A percentile compares a stretch with the other conserved stretches of the same genome.
These are phyloP conservation scores for Nylanderia fulva DNA, from an alignment of 1,140 invertebrate species.

Conservation along the genomic window DNA sequence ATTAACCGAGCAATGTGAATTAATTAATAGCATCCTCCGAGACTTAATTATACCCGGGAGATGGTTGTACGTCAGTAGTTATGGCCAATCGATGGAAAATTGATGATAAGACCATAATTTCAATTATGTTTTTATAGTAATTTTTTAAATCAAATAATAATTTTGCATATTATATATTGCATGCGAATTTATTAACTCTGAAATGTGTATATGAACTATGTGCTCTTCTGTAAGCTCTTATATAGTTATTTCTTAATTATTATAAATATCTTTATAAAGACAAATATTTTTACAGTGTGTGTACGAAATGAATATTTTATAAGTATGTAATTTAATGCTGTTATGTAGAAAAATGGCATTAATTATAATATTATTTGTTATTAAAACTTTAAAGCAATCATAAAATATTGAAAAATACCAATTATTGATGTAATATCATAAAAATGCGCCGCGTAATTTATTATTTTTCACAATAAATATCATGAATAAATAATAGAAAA, in stretches of 20 bases:
- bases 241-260: neutral
- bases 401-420: neutral
- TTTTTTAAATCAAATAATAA: neutral
- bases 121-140: neutral
- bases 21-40: conserved; percentile 27
- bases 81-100: neutral
- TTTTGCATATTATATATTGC: neutral
- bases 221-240: too few species aligned
- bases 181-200: neutral
- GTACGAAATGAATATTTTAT: conserved; percentile 12
- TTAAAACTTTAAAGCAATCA: neutral
- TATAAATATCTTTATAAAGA: too few species aligned
- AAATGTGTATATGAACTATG: neutral
- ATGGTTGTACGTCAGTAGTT: neutral
- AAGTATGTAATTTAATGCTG: neutral
- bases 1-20: conserved; percentile 29
- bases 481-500: neutral
- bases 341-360: neutral
- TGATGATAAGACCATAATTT: neutral
- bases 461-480: conserved; percentile 8
- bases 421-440: conserved; percentile 36
- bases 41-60: neutral
- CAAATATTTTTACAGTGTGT: too few species aligned
- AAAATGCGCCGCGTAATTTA: conserved; percentile 20
- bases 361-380: neutral